Base-by-base conservation (phyloP, 2,888 invertebrate genomes). In the Gasteruption jaculator region DNA sequence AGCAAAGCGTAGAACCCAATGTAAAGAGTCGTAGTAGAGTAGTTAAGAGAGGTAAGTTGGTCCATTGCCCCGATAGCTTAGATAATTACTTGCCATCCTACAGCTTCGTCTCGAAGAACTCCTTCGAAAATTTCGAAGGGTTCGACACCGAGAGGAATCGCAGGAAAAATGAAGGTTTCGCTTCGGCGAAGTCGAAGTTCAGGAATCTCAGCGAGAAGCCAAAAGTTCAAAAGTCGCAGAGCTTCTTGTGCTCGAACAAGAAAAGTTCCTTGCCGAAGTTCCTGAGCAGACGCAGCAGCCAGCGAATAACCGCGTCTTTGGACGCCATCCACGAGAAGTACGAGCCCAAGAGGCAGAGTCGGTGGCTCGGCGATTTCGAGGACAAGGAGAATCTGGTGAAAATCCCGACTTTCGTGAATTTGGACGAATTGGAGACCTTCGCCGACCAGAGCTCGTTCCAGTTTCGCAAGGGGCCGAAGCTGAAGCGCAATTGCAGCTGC, bases 31-130 rank as follows among this genome's bases (percentile, higher is more conserved):
- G 60, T 64, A 63, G 61, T 61, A 53, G 60, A 60, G 50, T 58
- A 49, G 55, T 45, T 12, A 62, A 62, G 36, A 56, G 58, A 69
- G 69, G 70, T 70, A 70, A 68, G 69, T 63, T 69, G 62, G 65
- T 50, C 38, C 57, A 53, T 44, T 58, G 53, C 45, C 27, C 39
- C 5, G 44, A 50, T 42, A 58, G 57, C 19, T 41, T 57, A 14
- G 49, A 57, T 2, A 46, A 60, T 40, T 40, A 56, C 31, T n/a
- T 20, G 2, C 40, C 48, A n/a, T 50, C 58, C 32, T 61, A 55
- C 26, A 65, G 63, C 50, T 65, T 63, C 32, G 40, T 59, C 2
- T 60, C 60, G 19, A 53, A 41, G 15, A 51, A 52, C 12, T 57
- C 53, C 22, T 46, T 55, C 21, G 62, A 60, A 22, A 45, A 54